phyloP scores from a whole-genome alignment of 2,797 vertebrate genomes.

The Tympanoctomys barrerae region DNA sequence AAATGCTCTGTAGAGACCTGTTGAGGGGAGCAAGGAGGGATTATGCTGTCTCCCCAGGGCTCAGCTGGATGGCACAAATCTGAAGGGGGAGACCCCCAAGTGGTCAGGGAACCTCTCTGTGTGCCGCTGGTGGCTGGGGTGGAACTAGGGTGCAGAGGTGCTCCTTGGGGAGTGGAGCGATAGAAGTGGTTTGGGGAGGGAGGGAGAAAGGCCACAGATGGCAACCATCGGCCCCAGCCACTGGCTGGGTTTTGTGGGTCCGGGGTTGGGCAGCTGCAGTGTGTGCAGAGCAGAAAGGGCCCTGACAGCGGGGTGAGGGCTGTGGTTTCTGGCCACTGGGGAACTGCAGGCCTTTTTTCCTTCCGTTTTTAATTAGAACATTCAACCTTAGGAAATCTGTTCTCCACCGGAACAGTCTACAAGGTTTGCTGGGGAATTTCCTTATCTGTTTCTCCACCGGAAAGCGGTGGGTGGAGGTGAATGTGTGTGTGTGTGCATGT shows the following conservation, averaged over 20 bases:
- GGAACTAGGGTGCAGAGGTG: background rate
- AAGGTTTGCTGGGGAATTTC: constrained; percentile 76
- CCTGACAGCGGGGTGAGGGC: background rate
- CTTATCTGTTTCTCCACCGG: constrained; percentile 77
- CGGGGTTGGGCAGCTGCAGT: background rate
- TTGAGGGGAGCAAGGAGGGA: background rate
- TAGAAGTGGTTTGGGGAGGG: background rate
- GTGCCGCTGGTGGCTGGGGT: background rate
- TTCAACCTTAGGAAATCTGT: constrained; percentile 77
- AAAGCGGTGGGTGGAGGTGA: constrained; percentile 79
- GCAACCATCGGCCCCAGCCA: background rate
- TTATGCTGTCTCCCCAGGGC: background rate
- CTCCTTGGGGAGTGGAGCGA: background rate
- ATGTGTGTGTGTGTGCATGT: background rate
- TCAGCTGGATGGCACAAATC: background rate
- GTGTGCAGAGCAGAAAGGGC: background rate
- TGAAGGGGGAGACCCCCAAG: background rate
- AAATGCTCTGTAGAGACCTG: background rate
- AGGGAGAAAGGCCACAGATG: background rate
- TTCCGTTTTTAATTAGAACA: constrained; percentile 77
- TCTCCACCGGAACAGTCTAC: constrained; percentile 62
- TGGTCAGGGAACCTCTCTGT: background rate
- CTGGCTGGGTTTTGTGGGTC: background rate
- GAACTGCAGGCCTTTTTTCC: background rate
- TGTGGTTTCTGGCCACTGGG: constrained; percentile 37